Evolutionary conservation across 2,797 vertebrate species (phyloP).

Genomic region (Sus cebifrons): DNA sequence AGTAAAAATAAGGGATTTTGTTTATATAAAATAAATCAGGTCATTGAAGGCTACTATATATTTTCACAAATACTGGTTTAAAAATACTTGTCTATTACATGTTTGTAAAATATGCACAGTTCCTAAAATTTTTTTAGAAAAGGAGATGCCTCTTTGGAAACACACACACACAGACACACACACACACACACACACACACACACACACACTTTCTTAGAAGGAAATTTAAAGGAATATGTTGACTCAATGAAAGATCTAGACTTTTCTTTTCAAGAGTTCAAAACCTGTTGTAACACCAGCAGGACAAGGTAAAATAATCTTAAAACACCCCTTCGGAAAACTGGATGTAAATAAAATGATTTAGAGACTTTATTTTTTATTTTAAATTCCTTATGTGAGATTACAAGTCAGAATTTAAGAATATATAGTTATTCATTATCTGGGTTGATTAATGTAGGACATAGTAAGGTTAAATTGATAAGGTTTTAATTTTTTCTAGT

Average conservation of each 20-base stretch:
- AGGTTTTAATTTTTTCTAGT: neutral
- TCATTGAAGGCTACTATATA: neutral
- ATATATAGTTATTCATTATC: neutral
- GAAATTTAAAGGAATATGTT: neutral
- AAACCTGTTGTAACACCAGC: neutral
- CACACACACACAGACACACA: neutral
- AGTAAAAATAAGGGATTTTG: neutral
- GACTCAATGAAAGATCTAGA: neutral
- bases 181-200: neutral
- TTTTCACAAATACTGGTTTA: neutral
- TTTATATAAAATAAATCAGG: neutral
- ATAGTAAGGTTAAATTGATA: neutral
- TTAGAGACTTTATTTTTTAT: neutral
- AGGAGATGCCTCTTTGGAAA: neutral
- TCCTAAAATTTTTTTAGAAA: neutral
- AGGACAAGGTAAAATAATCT: neutral
- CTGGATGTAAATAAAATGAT: neutral
- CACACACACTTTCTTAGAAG: neutral
- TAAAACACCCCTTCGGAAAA: neutral
- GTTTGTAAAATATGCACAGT: neutral
- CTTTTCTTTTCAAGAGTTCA: neutral
- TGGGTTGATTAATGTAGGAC: neutral
- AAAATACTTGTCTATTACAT: neutral
- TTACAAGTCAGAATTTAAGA: neutral
- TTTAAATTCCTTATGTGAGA: neutral